Evolutionary conservation across 2,797 vertebrate species (phyloP).

Genomic region (Diplodus puntazzo): DNA sequence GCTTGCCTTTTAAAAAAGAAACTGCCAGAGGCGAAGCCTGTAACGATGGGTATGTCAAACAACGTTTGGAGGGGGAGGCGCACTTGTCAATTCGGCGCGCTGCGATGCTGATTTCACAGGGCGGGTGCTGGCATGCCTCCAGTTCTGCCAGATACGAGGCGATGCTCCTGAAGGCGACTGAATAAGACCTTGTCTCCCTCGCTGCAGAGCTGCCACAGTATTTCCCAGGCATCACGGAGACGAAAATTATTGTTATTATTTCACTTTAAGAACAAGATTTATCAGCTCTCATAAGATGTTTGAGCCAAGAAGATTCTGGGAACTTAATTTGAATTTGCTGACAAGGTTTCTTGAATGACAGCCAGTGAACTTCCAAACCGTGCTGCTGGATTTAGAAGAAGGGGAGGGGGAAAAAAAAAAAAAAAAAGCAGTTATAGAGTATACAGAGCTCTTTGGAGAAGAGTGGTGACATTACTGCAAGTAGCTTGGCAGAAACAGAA

Average conservation of each 20-base stretch:
- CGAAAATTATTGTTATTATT: background rate
- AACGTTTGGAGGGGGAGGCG: slow-evolving; percentile 77
- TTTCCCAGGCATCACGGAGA: background rate
- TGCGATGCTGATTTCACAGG: slow-evolving; percentile 79
- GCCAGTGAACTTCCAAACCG: background rate
- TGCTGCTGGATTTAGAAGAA: background rate
- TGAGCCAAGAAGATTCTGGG: background rate
- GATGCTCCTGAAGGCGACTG: slow-evolving; percentile 66
- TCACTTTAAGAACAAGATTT: background rate
- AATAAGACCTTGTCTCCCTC: slow-evolving; percentile 37
- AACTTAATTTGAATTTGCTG: slow-evolving; percentile 10
- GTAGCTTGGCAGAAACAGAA: background rate
- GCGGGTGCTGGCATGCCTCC: slow-evolving; percentile 82
- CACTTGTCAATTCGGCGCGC: slow-evolving; percentile 76
- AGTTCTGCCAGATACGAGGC: slow-evolving; percentile 70
- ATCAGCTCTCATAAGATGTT: background rate
- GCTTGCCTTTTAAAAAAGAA: slow-evolving; percentile 92
- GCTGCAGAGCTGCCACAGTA: slow-evolving; percentile 9
- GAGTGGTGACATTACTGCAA: background rate
- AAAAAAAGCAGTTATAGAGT: background rate
- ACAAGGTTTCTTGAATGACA: slow-evolving; percentile 10
- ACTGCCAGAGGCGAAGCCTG: slow-evolving; percentile 86
- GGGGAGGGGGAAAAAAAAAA: background rate
- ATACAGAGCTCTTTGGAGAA: slow-evolving; percentile 3
- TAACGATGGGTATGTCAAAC: slow-evolving; percentile 80